Evolutionary conservation across 2,113 vertebrate species (phyloP).

Genomic region (Octodon degus): DNA sequence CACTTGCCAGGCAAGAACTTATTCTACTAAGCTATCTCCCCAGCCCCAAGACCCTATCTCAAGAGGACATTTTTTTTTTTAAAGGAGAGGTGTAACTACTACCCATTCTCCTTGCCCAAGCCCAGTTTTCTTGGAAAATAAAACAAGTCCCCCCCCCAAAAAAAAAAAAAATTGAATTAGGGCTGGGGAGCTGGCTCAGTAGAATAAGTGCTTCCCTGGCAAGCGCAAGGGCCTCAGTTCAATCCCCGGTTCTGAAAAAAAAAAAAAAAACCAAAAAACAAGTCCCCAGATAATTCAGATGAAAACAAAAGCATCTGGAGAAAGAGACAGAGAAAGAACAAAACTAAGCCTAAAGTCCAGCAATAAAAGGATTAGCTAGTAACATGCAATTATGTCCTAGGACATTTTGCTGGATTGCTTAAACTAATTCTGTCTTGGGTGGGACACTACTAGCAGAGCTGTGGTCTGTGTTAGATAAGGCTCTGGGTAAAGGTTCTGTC

Average conservation of each 20-base stretch:
- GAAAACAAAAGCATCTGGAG: slow-evolving; percentile 21
- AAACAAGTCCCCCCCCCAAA: slow-evolving; percentile 30
- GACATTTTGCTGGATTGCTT: slow-evolving; percentile 21
- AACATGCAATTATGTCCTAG: background rate
- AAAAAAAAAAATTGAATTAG: too few species aligned
- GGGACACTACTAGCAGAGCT: slow-evolving; percentile 4
- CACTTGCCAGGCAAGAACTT: too few species aligned
- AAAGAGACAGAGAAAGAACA: background rate
- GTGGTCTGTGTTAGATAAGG: background rate
- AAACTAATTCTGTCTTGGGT: background rate
- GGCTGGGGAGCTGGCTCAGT: too few species aligned
- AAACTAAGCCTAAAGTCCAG: slow-evolving; percentile 33
- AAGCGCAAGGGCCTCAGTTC: too few species aligned
- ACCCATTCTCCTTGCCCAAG: background rate
- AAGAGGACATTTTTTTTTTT: too few species aligned
- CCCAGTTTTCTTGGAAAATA: slow-evolving; percentile 54
- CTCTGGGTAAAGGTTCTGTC: background rate
- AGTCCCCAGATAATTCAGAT: slow-evolving; percentile 24
- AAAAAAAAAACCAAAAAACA: slow-evolving; percentile 60
- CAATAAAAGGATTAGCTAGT: slow-evolving; percentile 11
- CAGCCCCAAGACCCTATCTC: too few species aligned
- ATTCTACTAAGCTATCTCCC: too few species aligned
- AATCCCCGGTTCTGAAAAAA: too few species aligned
- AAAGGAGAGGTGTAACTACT: background rate
- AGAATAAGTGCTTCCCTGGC: too few species aligned